Conservation (phyloP, 2,888 invertebrate species). For the Drosophila niveifrons region DNA sequence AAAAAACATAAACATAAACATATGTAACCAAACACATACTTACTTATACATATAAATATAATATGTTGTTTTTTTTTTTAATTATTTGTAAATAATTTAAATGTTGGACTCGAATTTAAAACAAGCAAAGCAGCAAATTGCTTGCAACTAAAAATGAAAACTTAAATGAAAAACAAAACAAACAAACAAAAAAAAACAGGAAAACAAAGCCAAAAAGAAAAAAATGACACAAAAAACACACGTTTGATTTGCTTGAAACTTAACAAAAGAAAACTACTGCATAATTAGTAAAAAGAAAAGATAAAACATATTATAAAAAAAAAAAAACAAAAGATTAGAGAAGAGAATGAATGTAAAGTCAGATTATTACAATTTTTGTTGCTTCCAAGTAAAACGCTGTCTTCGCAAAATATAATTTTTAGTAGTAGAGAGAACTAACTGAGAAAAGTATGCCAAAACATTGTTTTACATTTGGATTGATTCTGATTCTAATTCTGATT, state of each 20-base stretch:
- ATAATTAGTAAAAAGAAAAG: slow-evolving; percentile 29
- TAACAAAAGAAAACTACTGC: slow-evolving; percentile 40
- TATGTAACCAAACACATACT: slow-evolving; percentile 26
- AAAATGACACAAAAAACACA: slow-evolving; percentile 31
- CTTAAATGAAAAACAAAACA: not conserved
- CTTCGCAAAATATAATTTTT: slow-evolving; percentile 70
- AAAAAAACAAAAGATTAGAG: not conserved
- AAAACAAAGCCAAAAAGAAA: slow-evolving; percentile 64
- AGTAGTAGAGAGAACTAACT: slow-evolving; percentile 35
- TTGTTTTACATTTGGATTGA: slow-evolving; percentile 19
- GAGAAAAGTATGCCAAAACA: slow-evolving; percentile 27
- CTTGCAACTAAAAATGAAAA: slow-evolving; percentile 46
- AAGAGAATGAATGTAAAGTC: slow-evolving; percentile 22
- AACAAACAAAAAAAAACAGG: slow-evolving; percentile 33
- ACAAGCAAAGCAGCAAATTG: slow-evolving; percentile 52
- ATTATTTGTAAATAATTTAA: slow-evolving; percentile 79
- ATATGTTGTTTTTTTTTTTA: slow-evolving; percentile 59
- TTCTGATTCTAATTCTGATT: slow-evolving; percentile 7
- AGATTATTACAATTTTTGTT: slow-evolving; percentile 50
- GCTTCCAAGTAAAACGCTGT: slow-evolving; percentile 78
- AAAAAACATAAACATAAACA: slow-evolving; percentile 24
- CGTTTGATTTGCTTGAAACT: slow-evolving; percentile 40
- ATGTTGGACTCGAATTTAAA: slow-evolving; percentile 80
- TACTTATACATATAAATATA: slow-evolving; percentile 36
- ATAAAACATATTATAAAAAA: not conserved